Evolutionary conservation across 2,888 invertebrate species (phyloP).

Genomic region (Malachius bipustulatus): DNA sequence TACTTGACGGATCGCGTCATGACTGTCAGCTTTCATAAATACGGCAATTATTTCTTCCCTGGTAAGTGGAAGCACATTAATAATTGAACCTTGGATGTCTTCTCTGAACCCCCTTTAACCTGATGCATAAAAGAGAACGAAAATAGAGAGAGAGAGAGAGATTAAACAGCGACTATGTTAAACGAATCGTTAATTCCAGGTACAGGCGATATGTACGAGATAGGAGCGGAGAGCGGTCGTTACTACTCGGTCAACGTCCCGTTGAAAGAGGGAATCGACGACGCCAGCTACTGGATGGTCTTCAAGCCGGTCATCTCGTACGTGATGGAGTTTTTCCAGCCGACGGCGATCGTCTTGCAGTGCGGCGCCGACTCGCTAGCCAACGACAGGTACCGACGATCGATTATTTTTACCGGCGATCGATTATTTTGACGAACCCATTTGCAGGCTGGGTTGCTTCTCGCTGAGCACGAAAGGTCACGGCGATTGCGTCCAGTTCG

Average conservation of each 20-base stretch:
- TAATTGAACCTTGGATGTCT: too few species aligned
- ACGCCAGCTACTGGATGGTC: slow-evolving; percentile 76
- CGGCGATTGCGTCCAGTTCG: slow-evolving; percentile 95
- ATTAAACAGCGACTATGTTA: too few species aligned
- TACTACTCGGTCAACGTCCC: slow-evolving; percentile 99
- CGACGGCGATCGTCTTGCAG: slow-evolving; percentile 92
- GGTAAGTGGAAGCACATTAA: slow-evolving; percentile 48
- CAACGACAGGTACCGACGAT: slow-evolving; percentile 58
- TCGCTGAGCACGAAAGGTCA: slow-evolving; percentile 90
- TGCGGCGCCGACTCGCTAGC: slow-evolving; percentile 98
- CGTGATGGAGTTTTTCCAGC: slow-evolving; percentile 94
- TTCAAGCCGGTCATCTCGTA: slow-evolving; percentile 88
- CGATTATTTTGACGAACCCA: too few species aligned
- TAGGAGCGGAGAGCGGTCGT: slow-evolving; percentile 89
- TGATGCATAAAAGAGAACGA: too few species aligned
- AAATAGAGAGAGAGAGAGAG: too few species aligned
- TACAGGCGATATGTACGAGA: slow-evolving; percentile 98
- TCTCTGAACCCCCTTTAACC: too few species aligned
- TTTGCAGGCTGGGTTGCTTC: slow-evolving; percentile 76
- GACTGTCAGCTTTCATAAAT: slow-evolving; percentile 99
- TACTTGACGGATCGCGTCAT: slow-evolving; percentile 95
- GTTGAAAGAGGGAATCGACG: slow-evolving; percentile 94
- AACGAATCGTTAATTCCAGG: slow-evolving; percentile 24
- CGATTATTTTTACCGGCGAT: too few species aligned
- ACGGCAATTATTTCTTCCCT: slow-evolving; percentile 95